Evolutionary conservation across 2,797 vertebrate species (phyloP).

Genomic region (Tauraco hartlaubi): DNA sequence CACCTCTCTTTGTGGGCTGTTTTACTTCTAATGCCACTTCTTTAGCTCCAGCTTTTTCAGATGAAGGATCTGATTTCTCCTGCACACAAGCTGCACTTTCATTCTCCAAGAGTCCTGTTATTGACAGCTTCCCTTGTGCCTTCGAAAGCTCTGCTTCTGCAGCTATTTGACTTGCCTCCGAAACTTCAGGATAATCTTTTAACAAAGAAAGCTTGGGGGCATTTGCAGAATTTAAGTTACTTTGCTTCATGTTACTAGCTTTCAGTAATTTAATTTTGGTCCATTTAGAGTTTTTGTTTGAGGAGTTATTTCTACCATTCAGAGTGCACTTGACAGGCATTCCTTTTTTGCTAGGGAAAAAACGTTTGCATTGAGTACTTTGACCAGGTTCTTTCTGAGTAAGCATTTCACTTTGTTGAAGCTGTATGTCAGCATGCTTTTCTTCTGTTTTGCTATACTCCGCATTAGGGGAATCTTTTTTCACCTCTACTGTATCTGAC

Average conservation of each 20-base stretch:
- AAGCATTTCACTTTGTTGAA: slow-evolving; percentile 59
- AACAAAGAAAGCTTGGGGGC: slow-evolving; percentile 67
- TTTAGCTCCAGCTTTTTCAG: slow-evolving; percentile 67
- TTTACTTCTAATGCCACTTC: slow-evolving; percentile 48
- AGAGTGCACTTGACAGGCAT: slow-evolving; percentile 90
- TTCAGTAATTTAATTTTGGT: slow-evolving; percentile 96
- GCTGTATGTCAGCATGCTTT: slow-evolving; percentile 33
- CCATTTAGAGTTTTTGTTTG: slow-evolving; percentile 92
- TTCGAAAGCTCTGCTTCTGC: slow-evolving; percentile 66
- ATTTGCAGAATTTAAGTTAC: slow-evolving; percentile 78
- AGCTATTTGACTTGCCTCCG: slow-evolving; percentile 33
- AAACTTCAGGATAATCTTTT: slow-evolving; percentile 66
- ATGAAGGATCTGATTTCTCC: slow-evolving; percentile 63
- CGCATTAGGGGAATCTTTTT: slow-evolving; percentile 81
- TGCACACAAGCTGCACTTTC: slow-evolving; percentile 48
- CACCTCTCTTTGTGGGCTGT: slow-evolving; percentile 49
- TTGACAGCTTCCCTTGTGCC: slow-evolving; percentile 53
- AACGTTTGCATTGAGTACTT: slow-evolving; percentile 87
- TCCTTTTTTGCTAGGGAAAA: slow-evolving; percentile 93
- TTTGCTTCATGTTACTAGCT: slow-evolving; percentile 88
- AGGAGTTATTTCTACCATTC: slow-evolving; percentile 88
- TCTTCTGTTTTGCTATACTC: slow-evolving; percentile 71
- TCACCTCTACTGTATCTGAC: slow-evolving; percentile 92
- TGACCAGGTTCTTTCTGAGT: slow-evolving; percentile 69
- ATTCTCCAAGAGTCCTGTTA: slow-evolving; percentile 36